Base-by-base conservation (phyloP, 1,140 invertebrate genomes). In the Musca vetustissima region DNA sequence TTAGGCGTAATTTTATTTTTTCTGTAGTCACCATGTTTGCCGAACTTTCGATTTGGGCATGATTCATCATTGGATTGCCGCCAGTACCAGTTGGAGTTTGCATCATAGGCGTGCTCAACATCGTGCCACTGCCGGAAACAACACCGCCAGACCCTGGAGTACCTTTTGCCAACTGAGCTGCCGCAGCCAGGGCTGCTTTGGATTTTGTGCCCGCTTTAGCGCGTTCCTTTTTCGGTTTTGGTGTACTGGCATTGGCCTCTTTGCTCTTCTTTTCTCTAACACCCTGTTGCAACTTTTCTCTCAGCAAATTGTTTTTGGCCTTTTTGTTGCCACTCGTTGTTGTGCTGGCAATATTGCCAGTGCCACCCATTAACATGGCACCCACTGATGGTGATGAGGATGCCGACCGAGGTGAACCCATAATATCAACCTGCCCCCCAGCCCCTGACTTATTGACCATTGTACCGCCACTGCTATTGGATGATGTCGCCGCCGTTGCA, bases 1-100 rank as follows among this genome's bases (percentile, higher is more conserved):
- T 95, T 4, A 95, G 81, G 67, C 92, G 85, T 17, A 96, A 81
- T 79, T 94, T 94, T 48, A 95, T 91, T 75, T 93, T 93, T 74
- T 95, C 93, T 50, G 65, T 71, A 19, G 67, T 36, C n/a, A 53
- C 64, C 19, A 11, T 19, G n/a, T 53, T 22, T 15, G 78, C 80
- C 28, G 76, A 72, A 70, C 73, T 70, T 11, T 43, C 36, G 22
- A 24, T 47, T 21, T 28, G 21, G 32, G 6, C 22, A 19, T 14
- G 19, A 55, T 49, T 55, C 9, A 36, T 74, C 69, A 28, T 81
- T 75, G 66, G 81, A 32, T 66, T 66, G 15, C n/a, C 43, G 17
- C n/a, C 43, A 4, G n/a, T 52, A 47, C 21, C 19, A 1, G 47
- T 49, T 21, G 43, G 9, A 9, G 47, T 25, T 19, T 61, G 32